These are phyloP conservation scores for Sinella curviseta DNA, from an alignment of 1,140 invertebrate species.

Conservation along the genomic window DNA sequence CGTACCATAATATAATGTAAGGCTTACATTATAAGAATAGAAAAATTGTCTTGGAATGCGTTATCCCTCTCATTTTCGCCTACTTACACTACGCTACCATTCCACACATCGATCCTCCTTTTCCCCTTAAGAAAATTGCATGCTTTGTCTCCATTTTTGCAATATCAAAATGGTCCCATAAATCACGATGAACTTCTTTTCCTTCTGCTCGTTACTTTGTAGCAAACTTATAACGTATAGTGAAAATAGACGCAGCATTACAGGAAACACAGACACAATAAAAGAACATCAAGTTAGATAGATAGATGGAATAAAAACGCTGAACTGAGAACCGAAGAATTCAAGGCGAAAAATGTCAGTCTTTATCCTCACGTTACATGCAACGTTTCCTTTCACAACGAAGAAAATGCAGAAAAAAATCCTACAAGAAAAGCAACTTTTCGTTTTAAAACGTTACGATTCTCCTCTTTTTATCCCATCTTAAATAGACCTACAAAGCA, in stretches of 20 bases:
- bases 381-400: no score
- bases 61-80: not conserved
- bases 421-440: no score
- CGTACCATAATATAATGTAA: no score
- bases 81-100: not conserved
- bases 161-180: slow-evolving; percentile 20
- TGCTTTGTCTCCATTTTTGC: slow-evolving; percentile 25
- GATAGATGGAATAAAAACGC: not conserved
- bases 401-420: no score
- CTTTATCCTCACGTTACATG: no score
- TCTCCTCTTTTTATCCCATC: no score
- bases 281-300: not conserved
- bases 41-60: not conserved
- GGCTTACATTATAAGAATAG: not conserved
- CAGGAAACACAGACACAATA: not conserved
- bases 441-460: no score
- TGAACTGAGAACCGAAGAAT: not conserved
- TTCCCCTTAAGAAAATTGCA: slow-evolving; percentile 7
- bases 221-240: not conserved
- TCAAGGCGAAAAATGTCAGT: no score
- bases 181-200: slow-evolving; percentile 5
- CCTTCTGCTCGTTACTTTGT: not conserved
- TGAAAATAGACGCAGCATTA: no score
- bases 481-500: no score
- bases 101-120: not conserved